Base-by-base conservation (phyloP, 2,113 vertebrate species). In the Vimba vimba region DNA sequence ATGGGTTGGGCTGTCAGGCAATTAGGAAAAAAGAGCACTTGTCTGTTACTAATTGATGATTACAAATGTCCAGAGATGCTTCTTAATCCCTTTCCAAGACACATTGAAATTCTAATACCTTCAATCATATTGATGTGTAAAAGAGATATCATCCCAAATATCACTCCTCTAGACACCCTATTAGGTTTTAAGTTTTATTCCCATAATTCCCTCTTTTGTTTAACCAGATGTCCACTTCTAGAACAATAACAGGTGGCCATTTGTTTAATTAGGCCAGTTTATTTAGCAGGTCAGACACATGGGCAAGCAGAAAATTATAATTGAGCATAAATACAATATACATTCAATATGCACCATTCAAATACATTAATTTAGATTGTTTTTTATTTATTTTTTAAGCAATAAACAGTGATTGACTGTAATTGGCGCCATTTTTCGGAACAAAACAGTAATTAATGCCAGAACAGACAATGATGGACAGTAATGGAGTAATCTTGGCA, bases 191-290 rank as follows among this genome's bases (percentile, higher is more conserved):
- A 88, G 87, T 92, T 93, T 87, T 86, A 89, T 89, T 90, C 87
- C 85, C 80, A 88, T 93, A 92, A 93, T 93, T 91, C 88, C 90
- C 91, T 92, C 92, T 92, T 93, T 94, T 94, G 93, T 95, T 93
- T 90, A 81, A 91, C 91, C 95, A 95, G 94, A 95, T 95, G 94
- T 91, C 94, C 89, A 88, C 68, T 90, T 89, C 89, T 83, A 79
- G 74, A 89, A 87, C 71, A 91, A 86, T 91, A 93, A 92, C 94
- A 94, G 94, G 94, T 94, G 95, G 94, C 86, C 93, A 89, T 88
- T 94, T 92, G 91, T 91, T 92, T 91, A 93, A 94, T 94, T 94
- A 92, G 88, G 89, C 82, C 92, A 94, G 91, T 90, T 89, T 91
- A 93, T 82, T 91, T 87, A 91, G 89, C 90, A 90, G 33, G 69